Conservation (phyloP, 2,797 vertebrate genomes). For the Staurois parvus region DNA sequence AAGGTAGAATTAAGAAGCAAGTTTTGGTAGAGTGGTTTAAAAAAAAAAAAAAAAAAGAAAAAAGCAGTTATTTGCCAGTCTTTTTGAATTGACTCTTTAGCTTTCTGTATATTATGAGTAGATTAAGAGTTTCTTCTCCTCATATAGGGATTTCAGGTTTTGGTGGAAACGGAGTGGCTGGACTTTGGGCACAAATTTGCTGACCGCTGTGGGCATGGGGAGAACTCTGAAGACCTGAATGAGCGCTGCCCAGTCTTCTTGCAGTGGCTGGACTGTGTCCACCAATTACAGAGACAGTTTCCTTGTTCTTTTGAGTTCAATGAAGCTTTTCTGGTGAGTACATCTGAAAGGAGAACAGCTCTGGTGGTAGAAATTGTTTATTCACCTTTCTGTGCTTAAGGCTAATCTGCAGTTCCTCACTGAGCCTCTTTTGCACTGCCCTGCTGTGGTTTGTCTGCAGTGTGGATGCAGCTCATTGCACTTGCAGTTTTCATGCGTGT, state of each 20-base stretch:
- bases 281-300: constrained; percentile 98
- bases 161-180: constrained; percentile 97
- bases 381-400: background rate
- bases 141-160: constrained; percentile 92
- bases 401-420: too few relatives aligned
- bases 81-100: too few relatives aligned
- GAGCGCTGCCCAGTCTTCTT: constrained; percentile 97
- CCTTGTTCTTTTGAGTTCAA: constrained; percentile 99
- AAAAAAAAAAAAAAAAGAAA: too few relatives aligned
- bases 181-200: constrained; percentile 98
- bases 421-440: too few relatives aligned
- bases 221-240: constrained; percentile 94
- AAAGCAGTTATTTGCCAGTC: too few relatives aligned
- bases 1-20: too few relatives aligned
- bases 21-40: too few relatives aligned
- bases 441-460: too few relatives aligned
- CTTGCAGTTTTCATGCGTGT: too few relatives aligned
- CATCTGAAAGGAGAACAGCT: background rate
- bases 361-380: too few relatives aligned
- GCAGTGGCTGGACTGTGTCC: constrained; percentile 98
- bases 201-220: constrained; percentile 95
- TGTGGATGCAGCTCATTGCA: too few relatives aligned
- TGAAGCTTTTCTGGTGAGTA: constrained; percentile 96
- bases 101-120: background rate
- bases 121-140: background rate